Conservation (phyloP, 2,888 invertebrate genomes). For the Spialia ferax region DNA sequence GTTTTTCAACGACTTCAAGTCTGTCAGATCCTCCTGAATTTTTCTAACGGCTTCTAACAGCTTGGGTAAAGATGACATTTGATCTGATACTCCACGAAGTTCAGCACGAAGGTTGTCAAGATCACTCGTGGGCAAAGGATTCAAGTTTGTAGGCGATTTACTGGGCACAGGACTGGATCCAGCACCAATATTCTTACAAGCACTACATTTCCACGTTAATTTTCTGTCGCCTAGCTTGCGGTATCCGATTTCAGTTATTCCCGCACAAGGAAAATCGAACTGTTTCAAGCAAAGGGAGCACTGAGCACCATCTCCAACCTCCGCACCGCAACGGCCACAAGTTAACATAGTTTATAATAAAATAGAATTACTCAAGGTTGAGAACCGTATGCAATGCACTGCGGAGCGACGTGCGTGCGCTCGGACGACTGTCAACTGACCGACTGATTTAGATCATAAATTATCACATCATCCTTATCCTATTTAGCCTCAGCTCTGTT, state of each 20-base stretch:
- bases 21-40: background rate
- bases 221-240: background rate
- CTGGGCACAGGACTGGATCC: background rate
- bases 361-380: background rate
- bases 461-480: no score
- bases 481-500: no score
- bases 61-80: background rate
- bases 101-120: background rate
- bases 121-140: background rate
- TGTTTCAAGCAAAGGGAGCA: background rate
- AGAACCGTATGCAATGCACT: background rate
- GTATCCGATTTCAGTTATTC: background rate
- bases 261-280: constrained; percentile 1
- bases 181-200: background rate
- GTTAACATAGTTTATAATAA: background rate
- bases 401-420: background rate
- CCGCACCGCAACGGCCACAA: background rate
- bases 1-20: background rate
- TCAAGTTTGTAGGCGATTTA: background rate
- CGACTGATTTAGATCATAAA: no score
- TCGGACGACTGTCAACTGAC: background rate
- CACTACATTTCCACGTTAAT: background rate
- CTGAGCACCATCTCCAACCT: background rate
- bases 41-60: background rate
- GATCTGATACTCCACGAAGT: background rate